Evolutionary conservation across 2,113 vertebrate genomes (phyloP).

Genomic region (Meriones unguiculatus): DNA sequence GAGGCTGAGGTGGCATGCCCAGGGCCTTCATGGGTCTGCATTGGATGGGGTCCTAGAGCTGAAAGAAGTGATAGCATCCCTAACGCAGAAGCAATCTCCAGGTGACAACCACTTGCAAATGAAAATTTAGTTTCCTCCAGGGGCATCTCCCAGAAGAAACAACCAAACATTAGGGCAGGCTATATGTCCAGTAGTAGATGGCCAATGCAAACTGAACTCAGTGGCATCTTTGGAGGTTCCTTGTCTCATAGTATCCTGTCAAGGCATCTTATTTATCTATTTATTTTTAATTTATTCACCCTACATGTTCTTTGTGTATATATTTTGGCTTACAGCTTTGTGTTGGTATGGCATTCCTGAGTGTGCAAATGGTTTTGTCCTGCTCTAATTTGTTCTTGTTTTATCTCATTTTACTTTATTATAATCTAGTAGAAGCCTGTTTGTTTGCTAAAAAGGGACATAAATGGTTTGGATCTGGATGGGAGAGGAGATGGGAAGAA

Average conservation of each 20-base stretch:
- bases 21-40: background rate
- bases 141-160: background rate
- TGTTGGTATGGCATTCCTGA: background rate
- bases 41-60: background rate
- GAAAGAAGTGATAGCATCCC: background rate
- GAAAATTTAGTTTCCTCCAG: background rate
- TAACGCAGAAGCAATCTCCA: background rate
- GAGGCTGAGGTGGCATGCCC: background rate
- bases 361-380: background rate
- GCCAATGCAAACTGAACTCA: background rate
- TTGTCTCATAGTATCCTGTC: background rate
- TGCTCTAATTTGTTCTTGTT: background rate
- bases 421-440: background rate
- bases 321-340: background rate
- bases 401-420: background rate
- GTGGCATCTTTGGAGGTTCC: background rate
- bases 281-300: background rate
- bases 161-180: background rate
- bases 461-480: background rate
- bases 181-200: background rate
- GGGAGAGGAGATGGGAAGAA: background rate
- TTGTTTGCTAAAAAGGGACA: background rate
- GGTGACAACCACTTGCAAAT: background rate
- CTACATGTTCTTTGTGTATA: background rate
- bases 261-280: background rate